phyloP scores from a whole-genome alignment of 1,140 invertebrate species.

The Calliopsis andreniformis region DNA sequence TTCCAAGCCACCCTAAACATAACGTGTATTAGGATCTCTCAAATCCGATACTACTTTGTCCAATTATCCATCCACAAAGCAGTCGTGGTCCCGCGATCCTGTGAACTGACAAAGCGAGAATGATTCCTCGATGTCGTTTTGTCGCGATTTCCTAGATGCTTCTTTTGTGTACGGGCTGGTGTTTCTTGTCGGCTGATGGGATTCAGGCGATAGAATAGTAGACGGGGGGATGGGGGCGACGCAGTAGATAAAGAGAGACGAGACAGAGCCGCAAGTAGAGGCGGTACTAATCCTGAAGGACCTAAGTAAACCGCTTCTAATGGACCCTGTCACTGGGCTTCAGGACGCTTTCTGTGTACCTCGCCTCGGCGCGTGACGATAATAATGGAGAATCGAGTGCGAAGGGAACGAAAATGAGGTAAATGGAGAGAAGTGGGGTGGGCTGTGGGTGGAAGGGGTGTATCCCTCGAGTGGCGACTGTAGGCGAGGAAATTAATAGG shows the following conservation, averaged over 20 bases:
- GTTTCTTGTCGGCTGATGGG: slow-evolving; percentile 3
- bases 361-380: slow-evolving; percentile 58
- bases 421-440: slow-evolving; percentile 30
- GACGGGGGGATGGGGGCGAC: too few species aligned
- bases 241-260: slow-evolving; percentile 15
- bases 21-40: too few species aligned
- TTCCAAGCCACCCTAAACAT: too few species aligned
- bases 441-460: too few species aligned
- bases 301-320: slow-evolving; percentile 72
- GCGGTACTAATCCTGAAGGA: slow-evolving; percentile 64
- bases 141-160: background rate
- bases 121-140: background rate
- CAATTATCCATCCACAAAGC: too few species aligned
- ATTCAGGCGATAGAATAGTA: slow-evolving; percentile 10
- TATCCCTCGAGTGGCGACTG: background rate
- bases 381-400: slow-evolving; percentile 67
- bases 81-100: too few species aligned
- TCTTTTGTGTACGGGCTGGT: background rate
- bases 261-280: slow-evolving; percentile 19
- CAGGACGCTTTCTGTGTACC: slow-evolving; percentile 60
- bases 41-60: too few species aligned
- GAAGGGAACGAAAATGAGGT: slow-evolving; percentile 58
- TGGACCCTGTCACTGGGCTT: slow-evolving; percentile 67
- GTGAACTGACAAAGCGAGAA: too few species aligned
- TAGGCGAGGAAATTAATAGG: slow-evolving; percentile 50